Percentiles rank a stretch among this genome's conserved stretches.
Conservation (phyloP, 2,888 invertebrate species). For the Trichopoda pennipes region DNA sequence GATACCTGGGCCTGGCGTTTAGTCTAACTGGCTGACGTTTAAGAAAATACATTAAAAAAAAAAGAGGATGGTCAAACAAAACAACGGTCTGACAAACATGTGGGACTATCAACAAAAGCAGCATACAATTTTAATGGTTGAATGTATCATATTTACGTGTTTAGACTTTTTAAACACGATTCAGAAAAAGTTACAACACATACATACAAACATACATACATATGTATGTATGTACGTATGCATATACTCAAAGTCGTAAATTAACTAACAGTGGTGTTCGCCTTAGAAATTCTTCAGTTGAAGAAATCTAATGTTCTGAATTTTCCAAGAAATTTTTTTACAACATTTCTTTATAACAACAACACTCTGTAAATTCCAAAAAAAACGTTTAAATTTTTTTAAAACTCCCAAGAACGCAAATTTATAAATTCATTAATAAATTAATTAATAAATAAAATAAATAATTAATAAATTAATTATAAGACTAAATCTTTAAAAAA, state of each 20-base stretch:
- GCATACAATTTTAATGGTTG: constrained; percentile 15
- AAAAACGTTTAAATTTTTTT: too few relatives aligned
- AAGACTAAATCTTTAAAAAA: too few relatives aligned
- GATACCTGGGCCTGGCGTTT: background rate
- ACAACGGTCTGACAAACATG: constrained; percentile 11
- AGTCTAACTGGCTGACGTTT: background rate
- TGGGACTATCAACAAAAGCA: constrained; percentile 24
- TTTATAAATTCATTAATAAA: too few relatives aligned
- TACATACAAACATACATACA: background rate
- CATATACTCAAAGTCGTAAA: background rate
- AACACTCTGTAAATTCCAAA: too few relatives aligned
- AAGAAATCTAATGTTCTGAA: too few relatives aligned
- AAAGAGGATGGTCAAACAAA: constrained; percentile 1
- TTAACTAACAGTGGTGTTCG: too few relatives aligned
- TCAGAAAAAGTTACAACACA: background rate
- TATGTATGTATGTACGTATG: background rate
- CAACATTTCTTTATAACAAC: too few relatives aligned
- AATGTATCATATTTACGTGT: constrained; percentile 55
- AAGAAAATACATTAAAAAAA: background rate
- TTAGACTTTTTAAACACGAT: constrained; percentile 44
- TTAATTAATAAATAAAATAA: too few relatives aligned
- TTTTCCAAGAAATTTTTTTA: too few relatives aligned
- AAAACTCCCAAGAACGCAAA: too few relatives aligned
- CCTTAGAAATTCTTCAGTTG: too few relatives aligned
- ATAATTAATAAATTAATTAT: too few relatives aligned